Percentiles rank a stretch among this genome's conserved stretches.
Evolutionary conservation across 2,888 invertebrate species (phyloP).

Genomic region (Drosophila meridionalis): DNA sequence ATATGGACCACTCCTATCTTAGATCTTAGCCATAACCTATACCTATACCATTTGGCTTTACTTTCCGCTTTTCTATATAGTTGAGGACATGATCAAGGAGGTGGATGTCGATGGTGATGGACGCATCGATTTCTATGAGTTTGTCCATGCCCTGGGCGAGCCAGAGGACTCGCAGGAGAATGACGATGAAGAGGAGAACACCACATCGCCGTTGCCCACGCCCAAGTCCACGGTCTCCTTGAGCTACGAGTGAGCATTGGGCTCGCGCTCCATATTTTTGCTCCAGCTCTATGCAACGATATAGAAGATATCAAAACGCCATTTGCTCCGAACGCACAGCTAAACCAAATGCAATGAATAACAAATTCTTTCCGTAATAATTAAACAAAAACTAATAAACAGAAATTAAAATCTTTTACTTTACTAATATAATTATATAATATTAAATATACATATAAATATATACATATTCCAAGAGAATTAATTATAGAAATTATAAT

Average conservation of each 20-base stretch:
- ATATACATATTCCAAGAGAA: conserved; percentile 21
- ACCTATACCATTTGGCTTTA: neutral
- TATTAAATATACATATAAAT: conserved; percentile 19
- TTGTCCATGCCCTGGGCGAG: conserved; percentile 93
- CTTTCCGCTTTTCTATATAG: conserved; percentile 85
- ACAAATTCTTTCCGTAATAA: conserved; percentile 33
- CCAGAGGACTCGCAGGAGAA: conserved; percentile 92
- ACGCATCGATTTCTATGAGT: conserved; percentile 96
- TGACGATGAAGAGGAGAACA: conserved; percentile 88
- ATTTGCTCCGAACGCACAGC: conserved; percentile 57
- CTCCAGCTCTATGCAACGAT: neutral
- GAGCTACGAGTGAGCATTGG: conserved; percentile 70
- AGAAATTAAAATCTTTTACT: conserved; percentile 40
- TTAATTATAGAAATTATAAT: conserved; percentile 13
- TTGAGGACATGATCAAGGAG: conserved; percentile 98
- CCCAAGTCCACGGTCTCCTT: conserved; percentile 82
- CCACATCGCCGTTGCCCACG: conserved; percentile 84
- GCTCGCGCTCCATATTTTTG: neutral
- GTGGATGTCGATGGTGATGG: conserved; percentile 98
- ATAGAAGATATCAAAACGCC: conserved; percentile 26
- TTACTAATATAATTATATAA: conserved; percentile 40
- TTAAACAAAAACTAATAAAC: conserved; percentile 24
- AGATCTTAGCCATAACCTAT: neutral
- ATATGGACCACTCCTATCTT: neutral
- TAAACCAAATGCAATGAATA: conserved; percentile 34